A percentile compares a stretch with the other conserved stretches of the same genome.
Evolutionary conservation across 2,113 vertebrate genomes (phyloP).

Genomic region (Clupea harengus): DNA sequence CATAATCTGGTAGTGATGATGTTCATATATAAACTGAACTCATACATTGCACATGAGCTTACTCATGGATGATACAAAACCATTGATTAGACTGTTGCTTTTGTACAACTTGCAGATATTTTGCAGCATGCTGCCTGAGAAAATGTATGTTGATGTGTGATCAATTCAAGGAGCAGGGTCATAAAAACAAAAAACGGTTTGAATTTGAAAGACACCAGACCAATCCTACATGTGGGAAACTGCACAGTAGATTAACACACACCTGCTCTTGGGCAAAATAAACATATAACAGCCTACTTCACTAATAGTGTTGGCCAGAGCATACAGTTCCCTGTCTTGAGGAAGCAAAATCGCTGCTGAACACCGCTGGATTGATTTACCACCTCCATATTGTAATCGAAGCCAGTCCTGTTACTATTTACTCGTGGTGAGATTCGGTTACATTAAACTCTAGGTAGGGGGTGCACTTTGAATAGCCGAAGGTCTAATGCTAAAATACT

Average conservation of each 20-base stretch:
- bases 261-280: background rate
- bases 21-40: background rate
- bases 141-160: background rate
- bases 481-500: background rate
- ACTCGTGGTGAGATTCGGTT: slow-evolving; percentile 26
- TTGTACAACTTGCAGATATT: background rate
- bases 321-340: background rate
- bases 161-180: background rate
- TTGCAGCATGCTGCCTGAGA: no score
- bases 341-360: background rate
- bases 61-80: background rate
- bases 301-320: background rate
- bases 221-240: no score
- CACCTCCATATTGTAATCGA: slow-evolving; percentile 23
- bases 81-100: background rate
- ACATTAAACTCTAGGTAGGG: slow-evolving; percentile 1
- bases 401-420: slow-evolving; percentile 2
- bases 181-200: background rate
- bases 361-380: background rate
- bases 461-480: background rate
- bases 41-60: background rate
- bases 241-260: no score
- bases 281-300: background rate
- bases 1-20: background rate
- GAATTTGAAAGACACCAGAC: background rate